Evolutionary conservation across 2,888 invertebrate species (phyloP).

Genomic region (Tineola bisselliella): DNA sequence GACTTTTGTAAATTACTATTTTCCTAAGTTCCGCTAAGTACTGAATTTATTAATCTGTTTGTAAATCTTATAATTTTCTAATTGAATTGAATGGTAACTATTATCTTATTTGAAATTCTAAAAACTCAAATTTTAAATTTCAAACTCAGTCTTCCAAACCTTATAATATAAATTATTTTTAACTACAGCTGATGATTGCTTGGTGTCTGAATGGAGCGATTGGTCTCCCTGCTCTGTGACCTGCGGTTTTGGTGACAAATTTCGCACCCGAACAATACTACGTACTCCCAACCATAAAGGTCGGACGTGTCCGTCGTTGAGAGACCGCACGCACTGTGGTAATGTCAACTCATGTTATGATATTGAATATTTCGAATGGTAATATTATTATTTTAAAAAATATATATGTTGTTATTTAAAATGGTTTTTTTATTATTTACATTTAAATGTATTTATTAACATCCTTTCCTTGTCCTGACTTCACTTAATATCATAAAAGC

Average conservation of each 20-base stretch:
- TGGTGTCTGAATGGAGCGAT: conserved; percentile 83
- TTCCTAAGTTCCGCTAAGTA: too few relatives aligned
- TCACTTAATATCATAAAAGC: too few relatives aligned
- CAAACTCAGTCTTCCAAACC: too few relatives aligned
- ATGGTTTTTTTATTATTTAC: too few relatives aligned
- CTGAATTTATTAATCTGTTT: too few relatives aligned
- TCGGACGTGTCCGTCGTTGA: conserved; percentile 47
- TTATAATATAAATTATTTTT: background rate
- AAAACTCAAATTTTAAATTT: too few relatives aligned
- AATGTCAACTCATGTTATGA: conserved; percentile 45
- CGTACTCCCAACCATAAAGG: conserved; percentile 80
- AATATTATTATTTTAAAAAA: conserved; percentile 16
- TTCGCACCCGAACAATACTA: conserved; percentile 76
- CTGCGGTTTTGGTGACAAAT: conserved; percentile 89
- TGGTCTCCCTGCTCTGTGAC: conserved; percentile 88
- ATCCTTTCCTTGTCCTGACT: too few relatives aligned
- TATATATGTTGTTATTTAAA: background rate
- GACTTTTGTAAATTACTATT: background rate
- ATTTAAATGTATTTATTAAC: too few relatives aligned
- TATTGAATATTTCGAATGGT: conserved; percentile 55
- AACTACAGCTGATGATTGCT: conserved; percentile 76
- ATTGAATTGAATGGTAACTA: too few relatives aligned
- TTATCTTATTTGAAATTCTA: too few relatives aligned
- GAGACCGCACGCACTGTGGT: conserved; percentile 45
- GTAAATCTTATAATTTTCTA: too few relatives aligned